Conservation (phyloP, 2,888 invertebrate species). For the Sphaerophoria taeniata region DNA sequence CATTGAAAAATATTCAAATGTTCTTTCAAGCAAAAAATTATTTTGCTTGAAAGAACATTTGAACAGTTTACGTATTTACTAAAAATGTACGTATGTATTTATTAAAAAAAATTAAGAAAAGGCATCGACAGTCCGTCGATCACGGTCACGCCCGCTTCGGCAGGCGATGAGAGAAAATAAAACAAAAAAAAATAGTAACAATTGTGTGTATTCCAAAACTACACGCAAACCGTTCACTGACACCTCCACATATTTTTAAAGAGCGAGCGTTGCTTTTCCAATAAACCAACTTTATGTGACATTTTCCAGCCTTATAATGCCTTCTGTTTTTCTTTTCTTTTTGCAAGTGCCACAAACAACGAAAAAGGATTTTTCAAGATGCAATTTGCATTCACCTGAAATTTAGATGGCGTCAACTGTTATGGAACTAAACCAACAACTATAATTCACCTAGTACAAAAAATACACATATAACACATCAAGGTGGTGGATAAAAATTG, state of each 20-base stretch:
- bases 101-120: no score
- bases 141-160: no score
- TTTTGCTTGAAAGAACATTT: no score
- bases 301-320: slow-evolving; percentile 65
- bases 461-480: not conserved
- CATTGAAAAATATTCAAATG: no score
- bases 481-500: no score
- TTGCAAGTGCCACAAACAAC: not conserved
- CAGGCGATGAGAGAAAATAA: not conserved
- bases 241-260: slow-evolving; percentile 73
- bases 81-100: no score
- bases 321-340: slow-evolving; percentile 42
- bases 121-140: no score
- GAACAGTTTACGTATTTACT: no score
- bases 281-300: slow-evolving; percentile 69
- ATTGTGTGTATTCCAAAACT: slow-evolving; percentile 54
- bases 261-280: slow-evolving; percentile 64
- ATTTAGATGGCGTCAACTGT: slow-evolving; percentile 74
- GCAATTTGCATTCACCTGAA: slow-evolving; percentile 72
- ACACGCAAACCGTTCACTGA: slow-evolving; percentile 59
- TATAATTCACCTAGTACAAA: slow-evolving; percentile 54
- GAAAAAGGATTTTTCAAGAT: slow-evolving; percentile 50
- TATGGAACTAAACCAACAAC: slow-evolving; percentile 51
- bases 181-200: not conserved
- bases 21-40: no score